Conservation (phyloP, 1,140 invertebrate genomes). For the Brachionus plicatilis region DNA sequence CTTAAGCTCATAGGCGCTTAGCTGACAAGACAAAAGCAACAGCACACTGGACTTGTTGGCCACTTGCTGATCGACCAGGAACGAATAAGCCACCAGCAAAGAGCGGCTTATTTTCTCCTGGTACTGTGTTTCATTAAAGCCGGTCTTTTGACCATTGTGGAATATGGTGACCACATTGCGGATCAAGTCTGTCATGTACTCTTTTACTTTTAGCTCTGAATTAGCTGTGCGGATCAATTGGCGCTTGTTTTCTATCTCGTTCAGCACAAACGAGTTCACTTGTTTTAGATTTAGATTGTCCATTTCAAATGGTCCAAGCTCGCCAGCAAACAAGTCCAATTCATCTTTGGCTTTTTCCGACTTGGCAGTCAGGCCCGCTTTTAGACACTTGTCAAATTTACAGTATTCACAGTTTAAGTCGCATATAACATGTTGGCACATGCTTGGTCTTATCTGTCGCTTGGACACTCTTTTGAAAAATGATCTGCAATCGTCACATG, state of each 20-base stretch:
- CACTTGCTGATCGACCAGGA: conserved; percentile 8
- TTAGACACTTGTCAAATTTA: conserved; percentile 16
- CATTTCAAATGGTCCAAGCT: not conserved
- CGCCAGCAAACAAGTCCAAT: not conserved
- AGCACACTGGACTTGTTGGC: not conserved
- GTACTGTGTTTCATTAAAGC: not conserved
- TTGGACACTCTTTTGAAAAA: not conserved
- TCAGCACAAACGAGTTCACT: not conserved
- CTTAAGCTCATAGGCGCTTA: not conserved
- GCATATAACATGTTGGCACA: not conserved
- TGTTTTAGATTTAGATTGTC: not conserved
- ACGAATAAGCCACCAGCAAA: not conserved
- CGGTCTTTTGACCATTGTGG: not conserved
- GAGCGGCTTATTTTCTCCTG: conserved; percentile 10
- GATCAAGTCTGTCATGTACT: conserved; percentile 9
- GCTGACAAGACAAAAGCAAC: not conserved
- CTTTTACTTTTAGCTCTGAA: conserved; percentile 21
- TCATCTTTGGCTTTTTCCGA: not conserved
- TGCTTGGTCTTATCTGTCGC: not conserved
- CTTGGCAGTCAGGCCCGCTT: not conserved
- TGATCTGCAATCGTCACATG: not conserved
- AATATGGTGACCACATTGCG: not conserved
- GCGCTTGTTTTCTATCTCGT: conserved; percentile 25
- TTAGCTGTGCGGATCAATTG: not conserved
- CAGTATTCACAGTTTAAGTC: conserved; percentile 1